These are phyloP conservation scores for Prorops nasuta DNA, from an alignment of 1,140 invertebrate genomes.

Conservation along the genomic window DNA sequence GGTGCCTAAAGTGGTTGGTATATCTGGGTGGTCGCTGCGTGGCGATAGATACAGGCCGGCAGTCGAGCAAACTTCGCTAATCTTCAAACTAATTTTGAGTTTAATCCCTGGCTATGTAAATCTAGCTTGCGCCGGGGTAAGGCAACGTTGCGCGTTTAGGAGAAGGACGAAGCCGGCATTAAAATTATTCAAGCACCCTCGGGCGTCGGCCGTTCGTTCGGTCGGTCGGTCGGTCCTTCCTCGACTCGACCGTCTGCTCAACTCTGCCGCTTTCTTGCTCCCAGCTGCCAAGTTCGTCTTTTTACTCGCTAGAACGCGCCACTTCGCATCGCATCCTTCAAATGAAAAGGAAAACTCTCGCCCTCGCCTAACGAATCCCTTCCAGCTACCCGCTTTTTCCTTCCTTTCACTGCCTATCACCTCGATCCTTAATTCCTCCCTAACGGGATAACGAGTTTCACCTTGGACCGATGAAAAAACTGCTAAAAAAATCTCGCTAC, in stretches of 20 bases:
- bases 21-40: background rate
- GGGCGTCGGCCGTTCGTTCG: background rate
- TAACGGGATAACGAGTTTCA: background rate
- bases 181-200: slow-evolving; percentile 12
- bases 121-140: slow-evolving; percentile 4
- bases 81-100: slow-evolving; percentile 37
- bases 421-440: too few species aligned
- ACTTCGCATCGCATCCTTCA: too few species aligned
- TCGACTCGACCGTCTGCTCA: too few species aligned
- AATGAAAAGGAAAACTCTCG: background rate
- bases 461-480: background rate
- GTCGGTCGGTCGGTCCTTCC: background rate
- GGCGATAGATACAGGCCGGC: slow-evolving; percentile 6
- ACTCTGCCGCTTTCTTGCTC: too few species aligned
- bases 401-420: too few species aligned
- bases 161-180: slow-evolving; percentile 3
- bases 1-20: background rate
- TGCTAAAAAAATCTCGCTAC: too few species aligned
- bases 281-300: too few species aligned
- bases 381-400: too few species aligned
- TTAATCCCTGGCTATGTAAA: slow-evolving; percentile 30
- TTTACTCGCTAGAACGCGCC: too few species aligned
- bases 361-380: background rate
- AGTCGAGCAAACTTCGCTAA: slow-evolving; percentile 34
- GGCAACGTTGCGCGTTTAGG: background rate